These are phyloP conservation scores for Pachyseris speciosa DNA, from an alignment of 64 coral and sea anemone genomes.

Conservation along the genomic window DNA sequence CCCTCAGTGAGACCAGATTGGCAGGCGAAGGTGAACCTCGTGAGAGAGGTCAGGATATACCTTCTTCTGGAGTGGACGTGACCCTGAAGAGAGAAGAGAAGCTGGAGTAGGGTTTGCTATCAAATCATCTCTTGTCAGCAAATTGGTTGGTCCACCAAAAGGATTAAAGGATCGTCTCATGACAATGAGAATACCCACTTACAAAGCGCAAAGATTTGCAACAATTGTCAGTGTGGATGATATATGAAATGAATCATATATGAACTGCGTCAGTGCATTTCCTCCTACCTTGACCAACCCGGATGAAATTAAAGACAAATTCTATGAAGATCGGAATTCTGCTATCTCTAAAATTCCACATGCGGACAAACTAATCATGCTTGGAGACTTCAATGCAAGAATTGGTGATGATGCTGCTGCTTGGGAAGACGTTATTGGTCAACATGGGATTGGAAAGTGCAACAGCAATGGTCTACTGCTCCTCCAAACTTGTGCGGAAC, in stretches of 20 bases:
- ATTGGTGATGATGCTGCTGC: not conserved
- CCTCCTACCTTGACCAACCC: not conserved
- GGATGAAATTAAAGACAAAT: not conserved
- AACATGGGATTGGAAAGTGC: not conserved
- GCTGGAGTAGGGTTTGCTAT: too few relatives aligned
- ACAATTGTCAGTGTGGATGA: not conserved
- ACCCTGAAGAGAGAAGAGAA: too few relatives aligned
- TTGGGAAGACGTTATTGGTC: not conserved
- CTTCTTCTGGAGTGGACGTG: too few relatives aligned
- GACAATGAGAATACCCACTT: not conserved
- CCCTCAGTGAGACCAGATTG: not conserved
- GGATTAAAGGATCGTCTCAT: not conserved
- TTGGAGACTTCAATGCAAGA: slow-evolving; percentile 7
- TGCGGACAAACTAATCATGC: not conserved
- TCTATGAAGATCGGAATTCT: not conserved
- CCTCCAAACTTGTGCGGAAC: not conserved
- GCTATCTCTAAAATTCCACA: not conserved
- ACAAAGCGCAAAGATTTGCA: not conserved
- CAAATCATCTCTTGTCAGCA: too few relatives aligned
- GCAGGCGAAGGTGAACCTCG: not conserved
- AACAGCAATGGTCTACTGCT: slow-evolving; percentile 24
- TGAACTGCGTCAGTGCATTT: too few relatives aligned
- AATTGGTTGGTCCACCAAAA: not conserved
- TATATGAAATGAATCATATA: too few relatives aligned
- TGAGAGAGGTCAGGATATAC: not conserved